Percentiles rank a stretch among this genome's conserved stretches.
phyloP scores from a whole-genome alignment of 2,888 invertebrate species.

The Cantharis flavilabris region DNA sequence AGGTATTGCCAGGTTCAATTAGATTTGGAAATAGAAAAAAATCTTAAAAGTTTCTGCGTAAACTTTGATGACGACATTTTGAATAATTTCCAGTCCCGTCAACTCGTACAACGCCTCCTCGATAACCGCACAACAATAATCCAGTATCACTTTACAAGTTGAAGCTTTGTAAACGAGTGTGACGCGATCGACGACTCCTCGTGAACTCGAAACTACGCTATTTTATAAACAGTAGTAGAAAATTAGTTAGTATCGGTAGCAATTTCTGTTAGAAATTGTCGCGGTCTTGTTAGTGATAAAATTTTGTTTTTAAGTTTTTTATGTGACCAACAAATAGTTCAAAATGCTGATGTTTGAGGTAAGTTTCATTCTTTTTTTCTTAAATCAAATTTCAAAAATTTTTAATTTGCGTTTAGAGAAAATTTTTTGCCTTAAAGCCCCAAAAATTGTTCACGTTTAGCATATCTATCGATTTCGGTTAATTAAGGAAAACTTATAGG shows the following conservation, averaged over 20 bases:
- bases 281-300: not conserved
- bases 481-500: not conserved
- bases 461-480: not conserved
- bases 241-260: not conserved
- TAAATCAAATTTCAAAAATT: not conserved
- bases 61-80: not conserved
- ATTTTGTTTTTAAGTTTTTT: constrained; percentile 15
- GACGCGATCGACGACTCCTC: constrained; percentile 17
- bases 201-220: constrained; percentile 6
- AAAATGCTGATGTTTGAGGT: constrained; percentile 37
- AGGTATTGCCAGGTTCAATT: not conserved
- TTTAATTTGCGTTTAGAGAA: not conserved
- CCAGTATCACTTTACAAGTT: constrained; percentile 21
- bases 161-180: constrained; percentile 6
- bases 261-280: not conserved
- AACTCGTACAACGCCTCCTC: constrained; percentile 26
- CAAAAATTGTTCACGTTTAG: not conserved
- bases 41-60: not conserved
- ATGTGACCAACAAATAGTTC: constrained; percentile 7
- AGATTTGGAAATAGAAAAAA: not conserved
- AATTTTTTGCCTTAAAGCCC: no score
- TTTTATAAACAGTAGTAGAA: not conserved
- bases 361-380: constrained; percentile 17
- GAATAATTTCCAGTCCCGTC: constrained; percentile 8
- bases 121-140: constrained; percentile 20